Evolutionary conservation across 2,113 vertebrate species (phyloP).

Genomic region (Rhinoderma darwinii): DNA sequence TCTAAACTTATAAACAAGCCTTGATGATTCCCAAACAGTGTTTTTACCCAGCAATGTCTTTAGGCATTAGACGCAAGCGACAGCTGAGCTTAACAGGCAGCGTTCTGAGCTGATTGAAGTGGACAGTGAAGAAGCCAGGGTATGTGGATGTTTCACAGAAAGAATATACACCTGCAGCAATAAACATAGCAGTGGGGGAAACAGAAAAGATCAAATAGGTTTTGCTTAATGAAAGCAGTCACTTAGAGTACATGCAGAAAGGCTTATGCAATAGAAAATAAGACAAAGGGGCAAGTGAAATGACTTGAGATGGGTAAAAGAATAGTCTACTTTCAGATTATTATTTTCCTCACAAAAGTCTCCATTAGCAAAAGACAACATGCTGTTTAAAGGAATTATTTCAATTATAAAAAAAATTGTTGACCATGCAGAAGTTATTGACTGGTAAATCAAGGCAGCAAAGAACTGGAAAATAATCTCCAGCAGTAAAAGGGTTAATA

Average conservation of each 20-base stretch:
- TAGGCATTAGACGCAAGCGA: conserved; percentile 43
- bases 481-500: no score
- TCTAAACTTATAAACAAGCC: conserved; percentile 6
- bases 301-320: not conserved
- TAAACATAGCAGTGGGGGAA: conserved; percentile 19
- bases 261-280: conserved; percentile 20
- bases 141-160: conserved; percentile 32
- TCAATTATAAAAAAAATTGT: no score
- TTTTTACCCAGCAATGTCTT: conserved; percentile 46
- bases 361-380: not conserved
- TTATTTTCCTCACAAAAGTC: not conserved
- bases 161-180: conserved; percentile 54
- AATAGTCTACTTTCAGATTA: not conserved
- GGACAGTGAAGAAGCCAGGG: conserved; percentile 47
- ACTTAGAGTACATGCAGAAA: conserved; percentile 38
- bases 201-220: conserved; percentile 45
- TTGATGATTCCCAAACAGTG: conserved; percentile 15
- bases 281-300: not conserved
- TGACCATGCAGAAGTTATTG: no score
- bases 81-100: conserved; percentile 37
- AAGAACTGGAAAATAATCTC: no score
- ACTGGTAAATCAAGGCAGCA: no score
- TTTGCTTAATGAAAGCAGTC: conserved; percentile 55
- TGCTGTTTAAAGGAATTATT: not conserved
- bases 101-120: conserved; percentile 54